A percentile compares a stretch with the other conserved stretches of the same genome.
Evolutionary conservation across 2,113 vertebrate species (phyloP).

Genomic region (Dasyurus viverrinus): DNA sequence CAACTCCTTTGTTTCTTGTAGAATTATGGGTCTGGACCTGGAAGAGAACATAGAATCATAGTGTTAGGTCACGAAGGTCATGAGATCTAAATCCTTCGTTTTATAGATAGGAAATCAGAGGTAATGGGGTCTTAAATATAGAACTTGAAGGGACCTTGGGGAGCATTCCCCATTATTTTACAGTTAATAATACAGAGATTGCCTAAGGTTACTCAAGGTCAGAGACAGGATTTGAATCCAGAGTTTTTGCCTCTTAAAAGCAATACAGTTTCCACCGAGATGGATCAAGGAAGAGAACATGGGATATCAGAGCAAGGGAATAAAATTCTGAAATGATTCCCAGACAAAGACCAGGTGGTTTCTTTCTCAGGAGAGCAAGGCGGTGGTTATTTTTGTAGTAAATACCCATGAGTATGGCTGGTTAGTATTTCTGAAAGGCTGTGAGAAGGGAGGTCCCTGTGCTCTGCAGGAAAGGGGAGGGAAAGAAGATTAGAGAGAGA

Average conservation of each 20-base stretch:
- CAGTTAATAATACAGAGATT: neutral
- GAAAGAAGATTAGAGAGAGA: neutral
- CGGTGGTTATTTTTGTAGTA: neutral
- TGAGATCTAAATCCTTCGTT: neutral
- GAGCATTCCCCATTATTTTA: neutral
- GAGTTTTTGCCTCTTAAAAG: neutral
- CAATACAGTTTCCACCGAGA: neutral
- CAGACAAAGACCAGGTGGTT: neutral
- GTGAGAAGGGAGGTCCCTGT: neutral
- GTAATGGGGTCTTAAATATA: neutral
- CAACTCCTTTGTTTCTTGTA: neutral
- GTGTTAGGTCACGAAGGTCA: neutral
- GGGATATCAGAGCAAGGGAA: neutral
- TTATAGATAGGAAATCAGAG: neutral
- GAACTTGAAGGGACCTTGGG: neutral
- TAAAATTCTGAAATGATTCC: neutral
- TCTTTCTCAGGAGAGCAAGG: neutral
- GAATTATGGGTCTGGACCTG: neutral
- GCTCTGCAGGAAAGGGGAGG: neutral
- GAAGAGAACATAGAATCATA: neutral
- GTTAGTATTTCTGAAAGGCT: neutral
- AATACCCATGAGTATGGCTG: neutral
- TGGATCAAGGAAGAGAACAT: neutral
- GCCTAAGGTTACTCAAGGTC: neutral
- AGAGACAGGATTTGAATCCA: neutral